Base-by-base conservation (phyloP, 1,140 invertebrate species). In the Trigoniulus corallinus region DNA sequence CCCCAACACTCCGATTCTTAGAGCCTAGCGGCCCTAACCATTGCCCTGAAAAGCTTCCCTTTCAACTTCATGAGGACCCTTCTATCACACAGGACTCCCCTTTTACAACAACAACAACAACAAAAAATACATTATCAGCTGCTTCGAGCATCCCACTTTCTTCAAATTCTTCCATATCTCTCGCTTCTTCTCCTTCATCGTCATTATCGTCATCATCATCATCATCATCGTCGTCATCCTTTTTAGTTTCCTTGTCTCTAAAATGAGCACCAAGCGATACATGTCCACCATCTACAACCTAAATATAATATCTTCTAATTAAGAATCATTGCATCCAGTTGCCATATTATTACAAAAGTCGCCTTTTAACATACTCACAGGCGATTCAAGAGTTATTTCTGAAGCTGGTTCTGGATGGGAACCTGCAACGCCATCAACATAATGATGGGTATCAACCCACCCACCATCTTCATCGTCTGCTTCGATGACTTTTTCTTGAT, bases 361-460 rank as follows among this genome's bases (percentile, higher is more conserved):
- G 15, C 7, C 15, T 7, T 34, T 34, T 34, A 34, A 34, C 15
- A 7, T 34, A 34, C 15, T 34, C 15, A 51, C 46, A 52, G 3
- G 3, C 21, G 64, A 60, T 48, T 78, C 76, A 22, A 80, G 54
- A 3, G 71, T 73, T 77, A 79, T 79, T 62, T 77, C 78, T 57
- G 67, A 69, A 45, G 80, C 76, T 68, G 84, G 84, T 50, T 88
- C 84, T 56, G 85, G 80, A 13, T 81, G 51, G 21, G 72, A 70
- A 47, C 27, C 58, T 49, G 53, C 50, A 12, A 49, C 46, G 1
- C 25, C 50, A 45, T 58, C 66, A 52, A 71, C 79, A 62, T 80
- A 87, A 67, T 94, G 91, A 71, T 98, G 94, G 18, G 95, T 98
- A 64, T 99, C 96, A 1, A 98, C 92, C 96, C 96, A 99, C 27